Conservation (phyloP, 2,113 vertebrate species). For the Leucosticte australis region DNA sequence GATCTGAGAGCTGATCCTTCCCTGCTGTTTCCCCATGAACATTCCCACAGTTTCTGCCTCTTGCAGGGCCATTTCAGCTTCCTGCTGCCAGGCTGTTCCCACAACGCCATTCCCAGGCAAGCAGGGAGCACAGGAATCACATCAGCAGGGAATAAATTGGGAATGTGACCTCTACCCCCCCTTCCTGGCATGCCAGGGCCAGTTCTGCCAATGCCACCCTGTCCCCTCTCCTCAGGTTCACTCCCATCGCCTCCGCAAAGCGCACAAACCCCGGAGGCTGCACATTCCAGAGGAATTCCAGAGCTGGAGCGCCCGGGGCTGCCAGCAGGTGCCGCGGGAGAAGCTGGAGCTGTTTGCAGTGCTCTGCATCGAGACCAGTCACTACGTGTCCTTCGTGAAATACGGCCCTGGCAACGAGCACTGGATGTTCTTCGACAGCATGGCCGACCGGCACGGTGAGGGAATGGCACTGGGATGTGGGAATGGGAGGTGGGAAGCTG, state of each 20-base stretch:
- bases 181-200: background rate
- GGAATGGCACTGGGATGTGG: background rate
- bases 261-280: slow-evolving; percentile 57
- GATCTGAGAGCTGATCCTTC: background rate
- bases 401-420: slow-evolving; percentile 74
- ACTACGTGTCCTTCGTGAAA: slow-evolving; percentile 89
- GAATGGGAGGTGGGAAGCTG: background rate
- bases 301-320: background rate
- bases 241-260: slow-evolving; percentile 67
- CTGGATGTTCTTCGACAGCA: slow-evolving; percentile 95
- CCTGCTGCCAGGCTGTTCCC: background rate
- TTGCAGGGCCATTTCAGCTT: background rate
- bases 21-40: background rate
- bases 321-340: slow-evolving; percentile 67
- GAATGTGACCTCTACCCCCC: background rate
- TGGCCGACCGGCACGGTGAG: slow-evolving; percentile 85
- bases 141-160: background rate
- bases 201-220: background rate
- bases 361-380: slow-evolving; percentile 91
- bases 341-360: slow-evolving; percentile 87
- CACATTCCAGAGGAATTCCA: slow-evolving; percentile 69
- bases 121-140: background rate
- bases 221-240: slow-evolving; percentile 75
- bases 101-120: background rate
- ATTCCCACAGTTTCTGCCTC: background rate